Evolutionary conservation across 2,113 vertebrate genomes (phyloP).

Genomic region (Acinonyx jubatus): DNA sequence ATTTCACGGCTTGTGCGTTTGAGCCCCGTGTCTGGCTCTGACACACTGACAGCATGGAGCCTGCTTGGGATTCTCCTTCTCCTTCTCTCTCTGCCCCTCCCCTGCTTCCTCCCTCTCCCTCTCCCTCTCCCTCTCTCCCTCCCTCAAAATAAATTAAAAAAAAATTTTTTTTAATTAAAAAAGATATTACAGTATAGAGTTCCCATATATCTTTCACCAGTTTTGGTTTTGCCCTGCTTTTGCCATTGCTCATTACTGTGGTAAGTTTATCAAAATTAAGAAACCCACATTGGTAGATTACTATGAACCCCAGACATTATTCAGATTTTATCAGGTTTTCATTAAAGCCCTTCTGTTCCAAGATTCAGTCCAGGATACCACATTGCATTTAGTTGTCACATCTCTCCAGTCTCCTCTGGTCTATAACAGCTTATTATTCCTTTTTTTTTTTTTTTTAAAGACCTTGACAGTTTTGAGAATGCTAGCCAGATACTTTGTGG

Average conservation of each 20-base stretch:
- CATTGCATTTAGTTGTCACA: background rate
- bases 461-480: background rate
- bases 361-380: background rate
- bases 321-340: background rate
- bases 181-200: background rate
- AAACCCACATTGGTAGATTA: background rate
- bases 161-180: background rate
- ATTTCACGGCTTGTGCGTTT: too few relatives aligned
- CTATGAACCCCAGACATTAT: background rate
- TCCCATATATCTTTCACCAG: background rate
- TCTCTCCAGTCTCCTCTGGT: background rate
- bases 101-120: too few relatives aligned
- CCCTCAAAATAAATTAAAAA: too few relatives aligned
- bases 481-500: background rate
- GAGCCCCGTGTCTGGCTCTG: too few relatives aligned
- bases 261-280: background rate
- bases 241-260: background rate
- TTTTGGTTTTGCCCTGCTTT: background rate
- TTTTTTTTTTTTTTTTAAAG: too few relatives aligned
- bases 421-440: background rate
- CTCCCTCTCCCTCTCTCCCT: too few relatives aligned
- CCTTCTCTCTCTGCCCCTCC: too few relatives aligned
- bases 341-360: background rate
- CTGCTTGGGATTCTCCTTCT: too few relatives aligned
- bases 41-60: too few relatives aligned